A percentile compares a stretch with the other conserved stretches of the same genome.
Conservation (phyloP, 1,140 invertebrate genomes). For the Asbolus verrucosus region DNA sequence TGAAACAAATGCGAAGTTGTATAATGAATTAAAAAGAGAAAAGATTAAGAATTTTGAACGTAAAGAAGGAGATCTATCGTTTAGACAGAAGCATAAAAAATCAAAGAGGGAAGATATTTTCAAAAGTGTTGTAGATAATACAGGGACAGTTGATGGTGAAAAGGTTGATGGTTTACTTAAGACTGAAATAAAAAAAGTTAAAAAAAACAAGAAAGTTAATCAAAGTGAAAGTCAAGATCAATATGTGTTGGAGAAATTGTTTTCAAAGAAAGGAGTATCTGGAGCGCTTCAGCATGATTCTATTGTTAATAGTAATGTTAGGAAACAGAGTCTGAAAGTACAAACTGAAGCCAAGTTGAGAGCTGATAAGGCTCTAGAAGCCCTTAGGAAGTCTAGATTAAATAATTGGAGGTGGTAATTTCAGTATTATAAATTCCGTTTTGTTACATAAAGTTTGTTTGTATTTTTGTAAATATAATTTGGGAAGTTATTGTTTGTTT, state of each 20-base stretch:
- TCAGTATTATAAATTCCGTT: no score
- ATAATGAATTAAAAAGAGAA: conserved; percentile 57
- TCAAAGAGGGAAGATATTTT: conserved; percentile 60
- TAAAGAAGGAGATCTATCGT: conserved; percentile 41
- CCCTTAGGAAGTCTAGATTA: conserved; percentile 68
- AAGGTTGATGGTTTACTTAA: conserved; percentile 61
- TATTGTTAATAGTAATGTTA: conserved; percentile 67
- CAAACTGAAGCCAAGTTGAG: conserved; percentile 66
- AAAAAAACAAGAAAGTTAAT: conserved; percentile 27
- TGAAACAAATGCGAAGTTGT: conserved; percentile 68
- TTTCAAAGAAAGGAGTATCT: conserved; percentile 69
- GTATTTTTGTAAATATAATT: conserved; percentile 19
- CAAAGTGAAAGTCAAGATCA: conserved; percentile 65
- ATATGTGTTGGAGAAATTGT: conserved; percentile 71
- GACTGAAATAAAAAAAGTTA: conserved; percentile 57
- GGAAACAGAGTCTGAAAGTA: conserved; percentile 65
- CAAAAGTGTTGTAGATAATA: conserved; percentile 61
- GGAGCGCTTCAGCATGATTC: conserved; percentile 71
- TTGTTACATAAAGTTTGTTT: conserved; percentile 1
- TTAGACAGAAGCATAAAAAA: conserved; percentile 44
- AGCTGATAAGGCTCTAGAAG: conserved; percentile 68
- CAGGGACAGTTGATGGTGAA: conserved; percentile 62
- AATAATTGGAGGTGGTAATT: conserved; percentile 64
- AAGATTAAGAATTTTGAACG: conserved; percentile 44
- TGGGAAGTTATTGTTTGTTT: not conserved